Conservation (phyloP, 2,797 vertebrate species). For the Cyprinodon diabolis region DNA sequence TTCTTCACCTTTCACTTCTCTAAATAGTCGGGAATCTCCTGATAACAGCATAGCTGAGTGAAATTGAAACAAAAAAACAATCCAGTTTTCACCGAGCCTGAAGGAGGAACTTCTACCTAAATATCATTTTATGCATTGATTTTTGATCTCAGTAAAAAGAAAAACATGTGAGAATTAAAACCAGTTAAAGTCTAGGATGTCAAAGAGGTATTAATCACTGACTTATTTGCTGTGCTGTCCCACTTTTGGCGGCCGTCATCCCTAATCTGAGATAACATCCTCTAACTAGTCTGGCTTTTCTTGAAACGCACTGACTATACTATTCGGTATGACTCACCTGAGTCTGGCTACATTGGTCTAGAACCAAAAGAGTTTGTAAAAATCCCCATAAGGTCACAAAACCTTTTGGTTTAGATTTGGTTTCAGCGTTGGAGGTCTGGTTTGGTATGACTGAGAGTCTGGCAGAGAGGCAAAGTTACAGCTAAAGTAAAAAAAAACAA, state of each 20-base stretch:
- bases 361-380: conserved; percentile 27
- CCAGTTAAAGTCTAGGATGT: not conserved
- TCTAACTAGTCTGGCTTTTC: conserved; percentile 31
- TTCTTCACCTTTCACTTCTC: conserved; percentile 58
- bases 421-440: conserved; percentile 49
- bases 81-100: conserved; percentile 3
- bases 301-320: conserved; percentile 35
- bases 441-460: conserved; percentile 35
- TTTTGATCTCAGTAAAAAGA: conserved; percentile 1
- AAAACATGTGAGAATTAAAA: conserved; percentile 9
- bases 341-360: conserved; percentile 26
- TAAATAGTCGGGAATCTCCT: conserved; percentile 55
- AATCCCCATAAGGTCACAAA: conserved; percentile 41
- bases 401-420: conserved; percentile 42
- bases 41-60: conserved; percentile 36
- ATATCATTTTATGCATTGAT: not conserved
- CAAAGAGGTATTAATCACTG: conserved; percentile 10
- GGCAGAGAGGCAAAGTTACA: conserved; percentile 16
- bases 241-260: conserved; percentile 10
- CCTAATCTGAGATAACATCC: conserved; percentile 33
- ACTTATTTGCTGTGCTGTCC: conserved; percentile 28
- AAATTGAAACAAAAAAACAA: conserved; percentile 44
- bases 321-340: conserved; percentile 49
- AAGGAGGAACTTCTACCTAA: not conserved
- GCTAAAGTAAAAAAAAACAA: conserved; percentile 14